Percentiles rank a stretch among this genome's conserved stretches.
Conservation (phyloP, 2,113 vertebrate species). For the Tinamus guttatus region DNA sequence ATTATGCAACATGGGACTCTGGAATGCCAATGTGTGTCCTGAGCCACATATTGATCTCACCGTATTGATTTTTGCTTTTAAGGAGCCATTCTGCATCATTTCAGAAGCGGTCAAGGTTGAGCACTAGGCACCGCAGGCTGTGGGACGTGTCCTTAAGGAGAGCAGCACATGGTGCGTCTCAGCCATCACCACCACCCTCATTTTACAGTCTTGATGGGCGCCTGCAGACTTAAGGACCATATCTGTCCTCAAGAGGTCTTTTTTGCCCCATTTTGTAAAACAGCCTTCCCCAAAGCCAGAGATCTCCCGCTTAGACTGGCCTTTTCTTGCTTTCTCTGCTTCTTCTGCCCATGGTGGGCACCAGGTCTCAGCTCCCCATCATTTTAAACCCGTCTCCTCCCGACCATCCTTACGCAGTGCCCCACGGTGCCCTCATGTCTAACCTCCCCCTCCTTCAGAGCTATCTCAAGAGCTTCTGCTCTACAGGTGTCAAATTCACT, state of each 20-base stretch:
- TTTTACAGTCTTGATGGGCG: not conserved
- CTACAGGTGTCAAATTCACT: too few relatives aligned
- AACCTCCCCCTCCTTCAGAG: not conserved
- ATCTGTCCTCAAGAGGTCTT: not conserved
- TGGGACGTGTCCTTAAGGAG: not conserved
- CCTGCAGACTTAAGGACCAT: fast-evolving
- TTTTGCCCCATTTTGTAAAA: not conserved
- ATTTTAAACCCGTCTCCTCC: not conserved
- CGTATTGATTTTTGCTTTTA: too few relatives aligned
- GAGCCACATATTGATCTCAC: not conserved
- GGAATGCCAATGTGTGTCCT: not conserved
- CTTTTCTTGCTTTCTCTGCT: not conserved
- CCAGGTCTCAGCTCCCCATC: not conserved
- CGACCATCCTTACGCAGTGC: too few relatives aligned
- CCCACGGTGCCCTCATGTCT: too few relatives aligned
- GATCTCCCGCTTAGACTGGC: too few relatives aligned
- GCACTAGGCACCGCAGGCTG: fast-evolving
- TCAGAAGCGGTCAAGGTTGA: not conserved
- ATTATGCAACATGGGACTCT: fast-evolving
- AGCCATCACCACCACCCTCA: fast-evolving
- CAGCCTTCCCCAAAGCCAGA: too few relatives aligned
- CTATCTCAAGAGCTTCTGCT: not conserved
- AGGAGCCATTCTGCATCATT: not conserved
- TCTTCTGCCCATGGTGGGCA: not conserved
- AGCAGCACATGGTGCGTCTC: not conserved